phyloP scores from a whole-genome alignment of 2,888 invertebrate genomes.

The Tiphia femorata region DNA sequence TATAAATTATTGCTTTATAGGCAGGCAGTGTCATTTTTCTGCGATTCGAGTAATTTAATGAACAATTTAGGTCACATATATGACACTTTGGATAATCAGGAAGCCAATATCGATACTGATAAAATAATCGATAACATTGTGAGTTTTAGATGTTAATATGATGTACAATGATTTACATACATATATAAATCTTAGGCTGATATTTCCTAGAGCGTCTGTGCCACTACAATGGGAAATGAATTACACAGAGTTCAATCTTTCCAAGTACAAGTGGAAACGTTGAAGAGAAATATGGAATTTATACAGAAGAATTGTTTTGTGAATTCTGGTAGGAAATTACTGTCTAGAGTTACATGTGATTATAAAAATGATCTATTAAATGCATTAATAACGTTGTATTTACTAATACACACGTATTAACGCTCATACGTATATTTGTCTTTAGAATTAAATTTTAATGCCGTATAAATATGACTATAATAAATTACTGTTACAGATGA shows the following conservation, averaged over 20 bases:
- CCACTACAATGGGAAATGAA: slow-evolving; percentile 23
- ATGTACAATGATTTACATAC: slow-evolving; percentile 17
- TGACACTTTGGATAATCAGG: slow-evolving; percentile 15
- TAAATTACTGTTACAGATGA: no score
- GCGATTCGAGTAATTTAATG: slow-evolving; percentile 42
- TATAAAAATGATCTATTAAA: background rate
- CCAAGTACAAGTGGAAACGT: slow-evolving; percentile 34
- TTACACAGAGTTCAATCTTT: slow-evolving; percentile 33
- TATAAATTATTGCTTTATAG: slow-evolving; percentile 40
- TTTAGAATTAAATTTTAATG: no score
- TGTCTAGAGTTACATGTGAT: no score
- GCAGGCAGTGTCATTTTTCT: slow-evolving; percentile 40
- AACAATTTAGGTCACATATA: slow-evolving; percentile 29
- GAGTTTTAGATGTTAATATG: slow-evolving; percentile 16
- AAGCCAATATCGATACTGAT: slow-evolving; percentile 17
- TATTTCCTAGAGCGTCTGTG: slow-evolving; percentile 3
- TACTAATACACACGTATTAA: no score
- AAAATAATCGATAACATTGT: slow-evolving; percentile 27
- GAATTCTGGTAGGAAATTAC: slow-evolving; percentile 28
- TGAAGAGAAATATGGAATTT: slow-evolving; percentile 34
- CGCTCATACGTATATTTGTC: no score
- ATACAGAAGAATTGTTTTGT: slow-evolving; percentile 23
- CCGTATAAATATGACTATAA: no score
- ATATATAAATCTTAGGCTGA: background rate
- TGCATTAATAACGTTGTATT: background rate